Evolutionary conservation across 1,140 invertebrate species (phyloP).

Genomic region (Ridgeia piscesae): DNA sequence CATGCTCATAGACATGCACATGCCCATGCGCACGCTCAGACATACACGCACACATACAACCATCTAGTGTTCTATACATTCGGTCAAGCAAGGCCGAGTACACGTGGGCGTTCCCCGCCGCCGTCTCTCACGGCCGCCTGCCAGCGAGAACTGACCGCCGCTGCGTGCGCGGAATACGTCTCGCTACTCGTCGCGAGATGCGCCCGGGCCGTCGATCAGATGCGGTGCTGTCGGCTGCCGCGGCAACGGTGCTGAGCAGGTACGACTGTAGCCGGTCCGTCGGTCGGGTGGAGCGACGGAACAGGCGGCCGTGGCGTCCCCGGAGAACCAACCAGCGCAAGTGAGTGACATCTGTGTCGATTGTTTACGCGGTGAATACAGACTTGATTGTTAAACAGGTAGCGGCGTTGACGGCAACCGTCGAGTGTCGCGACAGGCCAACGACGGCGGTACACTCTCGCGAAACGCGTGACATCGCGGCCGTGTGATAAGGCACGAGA

Average conservation of each 20-base stretch:
- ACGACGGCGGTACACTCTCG: background rate
- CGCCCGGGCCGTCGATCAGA: background rate
- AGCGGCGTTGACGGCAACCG: background rate
- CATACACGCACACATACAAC: background rate
- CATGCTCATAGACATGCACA: background rate
- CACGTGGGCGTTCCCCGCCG: background rate
- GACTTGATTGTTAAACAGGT: background rate
- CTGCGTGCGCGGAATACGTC: background rate
- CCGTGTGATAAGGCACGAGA: background rate
- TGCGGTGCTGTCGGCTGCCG: background rate
- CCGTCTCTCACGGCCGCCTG: background rate
- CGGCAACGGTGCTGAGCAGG: background rate
- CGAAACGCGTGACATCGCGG: background rate
- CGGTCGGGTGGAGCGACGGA: background rate
- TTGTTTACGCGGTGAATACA: background rate
- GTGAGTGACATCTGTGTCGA: background rate
- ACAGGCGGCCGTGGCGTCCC: background rate
- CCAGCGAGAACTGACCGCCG: background rate
- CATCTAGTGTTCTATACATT: background rate
- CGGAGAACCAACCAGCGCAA: background rate
- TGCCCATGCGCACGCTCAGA: background rate
- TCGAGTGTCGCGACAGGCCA: background rate
- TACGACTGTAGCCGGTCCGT: background rate
- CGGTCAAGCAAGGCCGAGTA: background rate
- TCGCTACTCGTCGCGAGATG: background rate